Conservation (phyloP, 2,888 invertebrate species). For the Melikaiella ostensackeni region DNA sequence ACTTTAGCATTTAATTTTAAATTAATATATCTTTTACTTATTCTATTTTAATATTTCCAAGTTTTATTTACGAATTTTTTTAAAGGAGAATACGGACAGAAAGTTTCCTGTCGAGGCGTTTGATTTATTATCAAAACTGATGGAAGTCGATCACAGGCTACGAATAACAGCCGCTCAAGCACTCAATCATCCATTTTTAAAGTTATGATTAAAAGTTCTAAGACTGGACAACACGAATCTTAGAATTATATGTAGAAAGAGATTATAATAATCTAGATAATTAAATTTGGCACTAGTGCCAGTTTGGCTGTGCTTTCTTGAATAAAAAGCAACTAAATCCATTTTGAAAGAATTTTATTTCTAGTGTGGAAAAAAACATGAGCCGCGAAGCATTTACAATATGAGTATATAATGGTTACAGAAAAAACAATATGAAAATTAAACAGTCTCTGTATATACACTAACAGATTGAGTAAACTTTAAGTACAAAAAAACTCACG, state of each 20-base stretch:
- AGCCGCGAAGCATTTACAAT: not conserved
- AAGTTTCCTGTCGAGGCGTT: slow-evolving; percentile 86
- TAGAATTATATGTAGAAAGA: no score
- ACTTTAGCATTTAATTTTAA: slow-evolving; percentile 35
- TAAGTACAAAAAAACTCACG: slow-evolving; percentile 30
- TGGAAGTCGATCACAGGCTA: slow-evolving; percentile 88
- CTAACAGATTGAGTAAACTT: slow-evolving; percentile 34
- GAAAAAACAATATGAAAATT: not conserved
- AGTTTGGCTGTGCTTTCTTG: not conserved
- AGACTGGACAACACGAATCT: no score
- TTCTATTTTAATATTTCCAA: slow-evolving; percentile 45
- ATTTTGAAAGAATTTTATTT: slow-evolving; percentile 48
- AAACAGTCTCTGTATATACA: not conserved
- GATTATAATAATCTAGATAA: not conserved
- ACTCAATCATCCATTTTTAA: slow-evolving; percentile 86
- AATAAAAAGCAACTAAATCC: slow-evolving; percentile 31
- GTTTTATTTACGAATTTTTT: slow-evolving; percentile 61
- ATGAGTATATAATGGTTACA: not conserved
- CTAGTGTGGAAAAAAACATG: slow-evolving; percentile 48
- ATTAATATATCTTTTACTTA: slow-evolving; percentile 26
- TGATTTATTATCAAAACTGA: slow-evolving; percentile 83
- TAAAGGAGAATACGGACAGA: slow-evolving; percentile 61
- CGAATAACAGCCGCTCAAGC: slow-evolving; percentile 87
- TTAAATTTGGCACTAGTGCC: not conserved
- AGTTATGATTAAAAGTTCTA: slow-evolving; percentile 40